phyloP scores from a whole-genome alignment of 1,140 invertebrate species.

The Drosophila aff. region DNA sequence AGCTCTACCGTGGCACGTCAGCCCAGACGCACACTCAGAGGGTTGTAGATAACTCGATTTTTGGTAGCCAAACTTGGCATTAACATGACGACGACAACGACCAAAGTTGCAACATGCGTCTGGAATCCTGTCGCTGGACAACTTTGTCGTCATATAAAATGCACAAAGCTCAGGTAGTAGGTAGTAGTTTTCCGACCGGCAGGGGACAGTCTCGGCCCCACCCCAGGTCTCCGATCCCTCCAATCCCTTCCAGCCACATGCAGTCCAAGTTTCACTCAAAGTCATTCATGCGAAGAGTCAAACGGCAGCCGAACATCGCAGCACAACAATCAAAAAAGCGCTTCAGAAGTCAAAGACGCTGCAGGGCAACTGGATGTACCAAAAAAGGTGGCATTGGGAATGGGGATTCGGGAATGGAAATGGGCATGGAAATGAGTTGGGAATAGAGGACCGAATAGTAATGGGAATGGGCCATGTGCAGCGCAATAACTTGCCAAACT shows the following conservation, averaged over 20 bases:
- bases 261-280: constrained; percentile 70
- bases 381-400: constrained; percentile 15
- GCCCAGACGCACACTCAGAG: constrained; percentile 19
- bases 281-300: constrained; percentile 74
- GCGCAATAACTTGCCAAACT: constrained; percentile 74
- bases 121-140: constrained; percentile 49
- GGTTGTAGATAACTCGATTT: constrained; percentile 64
- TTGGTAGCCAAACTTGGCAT: constrained; percentile 52
- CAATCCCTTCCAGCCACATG: constrained; percentile 34
- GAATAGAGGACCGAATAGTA: constrained; percentile 17
- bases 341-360: constrained; percentile 72
- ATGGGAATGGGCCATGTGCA: constrained; percentile 37
- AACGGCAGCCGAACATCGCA: constrained; percentile 63
- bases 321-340: constrained; percentile 78
- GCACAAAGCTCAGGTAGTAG: constrained; percentile 65
- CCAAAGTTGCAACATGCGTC: constrained; percentile 54
- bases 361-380: constrained; percentile 46
- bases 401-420: constrained; percentile 21
- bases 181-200: constrained; percentile 9
- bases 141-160: constrained; percentile 76
- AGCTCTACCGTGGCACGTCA: constrained; percentile 39
- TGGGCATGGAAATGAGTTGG: constrained; percentile 41
- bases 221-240: neutral
- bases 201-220: constrained; percentile 25
- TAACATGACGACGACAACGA: constrained; percentile 46